Evolutionary conservation across 2,797 vertebrate species (phyloP), one percentile per base, ranked within the genome.

Genomic region (Sphaeramia orbicularis): DNA sequence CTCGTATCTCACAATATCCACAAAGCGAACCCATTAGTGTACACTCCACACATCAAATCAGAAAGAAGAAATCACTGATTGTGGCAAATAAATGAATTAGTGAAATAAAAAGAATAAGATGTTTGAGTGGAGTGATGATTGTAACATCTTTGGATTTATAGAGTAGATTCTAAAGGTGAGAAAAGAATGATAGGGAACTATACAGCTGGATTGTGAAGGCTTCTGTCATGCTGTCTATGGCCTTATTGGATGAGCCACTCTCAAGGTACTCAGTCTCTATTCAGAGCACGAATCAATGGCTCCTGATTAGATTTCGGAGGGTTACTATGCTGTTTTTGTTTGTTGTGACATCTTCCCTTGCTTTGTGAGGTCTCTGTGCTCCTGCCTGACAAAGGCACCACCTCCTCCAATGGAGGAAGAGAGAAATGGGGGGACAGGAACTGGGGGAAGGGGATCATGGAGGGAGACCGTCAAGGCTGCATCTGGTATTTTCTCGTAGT

Each of bases 301-400:
- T 84, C 82, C 87, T 91, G 91, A 92, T 93, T 91, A 90, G 90
- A 90, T 93, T 92, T 91, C 52, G 71, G 82, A 84, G 86, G 88
- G 86, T 87, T 91, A 89, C 89, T 87, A 84, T 87, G 82, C 83
- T 90, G 87, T 90, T 92, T 93, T 91, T 91, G 91, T 92, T 93
- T 93, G 91, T 92, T 92, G 88, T 91, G 90, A 93, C 90, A 93
- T 92, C 86, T 85, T 87, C 72, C 76, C 87, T 86, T 54, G 80
- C 88, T 91, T 89, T 89, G 86, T 91, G 89, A 89, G 83, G 85
- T 90, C 86, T 89, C 76, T 21, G 52, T 76, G 85, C 90, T 88
- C 88, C 84, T 75, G 76, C 72, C 80, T 83, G 81, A 93, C 88
- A 92, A 93, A 91, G 80, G 85, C 80, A 49, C 78, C 83, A 89